These are phyloP conservation scores for Drosophila antonietae DNA, from an alignment of 2,888 invertebrate species.

Conservation along the genomic window DNA sequence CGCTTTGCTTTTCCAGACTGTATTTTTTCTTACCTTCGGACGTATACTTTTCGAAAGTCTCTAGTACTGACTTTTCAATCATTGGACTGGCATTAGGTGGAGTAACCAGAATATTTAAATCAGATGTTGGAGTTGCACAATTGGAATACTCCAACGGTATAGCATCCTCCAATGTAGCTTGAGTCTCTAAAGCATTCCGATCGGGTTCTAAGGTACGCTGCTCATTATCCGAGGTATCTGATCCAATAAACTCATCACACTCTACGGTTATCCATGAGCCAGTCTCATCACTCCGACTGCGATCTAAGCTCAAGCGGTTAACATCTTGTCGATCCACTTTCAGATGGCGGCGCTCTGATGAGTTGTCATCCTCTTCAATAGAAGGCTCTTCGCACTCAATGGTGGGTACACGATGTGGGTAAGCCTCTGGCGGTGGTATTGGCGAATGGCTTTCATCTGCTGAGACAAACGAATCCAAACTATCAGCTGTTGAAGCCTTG, in stretches of 20 bases:
- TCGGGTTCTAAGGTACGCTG: constrained; percentile 82
- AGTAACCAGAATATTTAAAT: constrained; percentile 86
- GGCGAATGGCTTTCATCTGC: constrained; percentile 88
- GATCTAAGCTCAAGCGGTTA: constrained; percentile 83
- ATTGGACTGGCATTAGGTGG: constrained; percentile 88
- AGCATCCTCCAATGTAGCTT: constrained; percentile 87
- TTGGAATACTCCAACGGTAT: constrained; percentile 86
- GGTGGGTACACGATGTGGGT: constrained; percentile 84
- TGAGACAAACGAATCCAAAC: constrained; percentile 84
- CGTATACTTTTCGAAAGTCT: constrained; percentile 80
- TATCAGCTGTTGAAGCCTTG: constrained; percentile 86
- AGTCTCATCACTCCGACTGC: constrained; percentile 89
- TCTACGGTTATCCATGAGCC: constrained; percentile 89
- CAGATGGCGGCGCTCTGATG: constrained; percentile 81
- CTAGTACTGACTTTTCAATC: constrained; percentile 85
- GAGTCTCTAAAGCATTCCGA: constrained; percentile 85
- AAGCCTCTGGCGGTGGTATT: constrained; percentile 70
- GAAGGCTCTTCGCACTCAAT: constrained; percentile 85
- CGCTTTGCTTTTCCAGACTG: constrained; percentile 86
- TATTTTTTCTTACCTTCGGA: constrained; percentile 86
- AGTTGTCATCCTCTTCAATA: constrained; percentile 83
- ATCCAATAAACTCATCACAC: constrained; percentile 88
- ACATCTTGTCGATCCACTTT: constrained; percentile 80
- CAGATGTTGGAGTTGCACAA: constrained; percentile 82
- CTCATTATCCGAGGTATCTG: constrained; percentile 87